These are phyloP conservation scores for Gasterosteus nipponicus DNA, from an alignment of 2,113 vertebrate species.

Conservation along the genomic window DNA sequence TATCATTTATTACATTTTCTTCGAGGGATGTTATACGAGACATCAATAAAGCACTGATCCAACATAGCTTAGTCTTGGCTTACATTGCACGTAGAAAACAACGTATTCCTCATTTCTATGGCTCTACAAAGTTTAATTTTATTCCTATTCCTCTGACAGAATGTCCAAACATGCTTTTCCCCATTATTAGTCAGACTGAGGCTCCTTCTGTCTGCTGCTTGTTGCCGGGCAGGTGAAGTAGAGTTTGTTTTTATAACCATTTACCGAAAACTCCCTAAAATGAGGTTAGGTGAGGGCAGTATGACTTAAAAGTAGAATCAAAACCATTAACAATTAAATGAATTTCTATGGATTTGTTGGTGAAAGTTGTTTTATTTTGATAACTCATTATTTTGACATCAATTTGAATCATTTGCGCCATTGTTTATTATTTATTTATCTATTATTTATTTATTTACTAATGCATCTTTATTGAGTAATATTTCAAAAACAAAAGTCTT, in stretches of 20 bases:
- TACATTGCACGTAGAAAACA: background rate
- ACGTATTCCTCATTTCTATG: background rate
- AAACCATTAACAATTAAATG: background rate
- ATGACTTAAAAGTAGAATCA: background rate
- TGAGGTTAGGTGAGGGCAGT: background rate
- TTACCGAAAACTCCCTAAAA: background rate
- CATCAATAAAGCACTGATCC: background rate
- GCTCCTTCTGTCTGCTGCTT: background rate
- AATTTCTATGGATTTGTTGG: background rate
- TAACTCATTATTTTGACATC: too few relatives aligned
- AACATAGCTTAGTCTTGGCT: background rate
- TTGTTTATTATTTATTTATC: background rate
- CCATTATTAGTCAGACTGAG: background rate
- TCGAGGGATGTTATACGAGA: background rate
- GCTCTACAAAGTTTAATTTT: background rate
- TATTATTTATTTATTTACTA: background rate
- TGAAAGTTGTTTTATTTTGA: too few relatives aligned
- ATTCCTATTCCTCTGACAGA: background rate
- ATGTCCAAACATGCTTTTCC: background rate
- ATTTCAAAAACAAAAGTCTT: background rate
- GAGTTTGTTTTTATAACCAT: background rate
- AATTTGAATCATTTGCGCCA: background rate
- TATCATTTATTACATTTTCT: background rate
- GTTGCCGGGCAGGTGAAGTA: background rate
- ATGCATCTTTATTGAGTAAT: slow-evolving; percentile 4